Conservation (phyloP, 1,140 invertebrate species). For the Atopsyche davidsoni region DNA sequence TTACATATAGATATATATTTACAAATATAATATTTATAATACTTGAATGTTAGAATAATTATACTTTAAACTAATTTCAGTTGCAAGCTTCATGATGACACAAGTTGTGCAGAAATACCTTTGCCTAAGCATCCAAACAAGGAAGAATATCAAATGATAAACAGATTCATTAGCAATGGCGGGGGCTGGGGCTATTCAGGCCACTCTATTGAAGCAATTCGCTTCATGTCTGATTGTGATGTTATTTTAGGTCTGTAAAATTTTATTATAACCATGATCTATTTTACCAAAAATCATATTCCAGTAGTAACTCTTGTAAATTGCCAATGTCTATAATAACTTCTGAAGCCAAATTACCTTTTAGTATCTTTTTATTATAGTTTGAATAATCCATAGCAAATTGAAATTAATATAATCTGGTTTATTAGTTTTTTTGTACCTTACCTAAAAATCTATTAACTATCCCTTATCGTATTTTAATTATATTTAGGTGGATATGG, state of each 20-base stretch:
- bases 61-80: too few species aligned
- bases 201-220: constrained; percentile 89
- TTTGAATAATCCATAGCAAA: too few species aligned
- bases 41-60: too few species aligned
- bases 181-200: constrained; percentile 98
- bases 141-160: constrained; percentile 76
- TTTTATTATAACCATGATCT: constrained; percentile 19
- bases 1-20: too few species aligned
- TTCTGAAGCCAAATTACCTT: too few species aligned
- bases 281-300: neutral
- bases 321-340: neutral
- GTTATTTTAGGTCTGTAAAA: constrained; percentile 82
- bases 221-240: constrained; percentile 90
- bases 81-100: neutral
- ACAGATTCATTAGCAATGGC: constrained; percentile 92
- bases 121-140: constrained; percentile 37
- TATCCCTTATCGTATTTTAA: constrained; percentile 1
- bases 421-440: too few species aligned
- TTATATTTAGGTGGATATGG: constrained; percentile 70
- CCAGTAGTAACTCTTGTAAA: neutral
- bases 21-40: too few species aligned
- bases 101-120: neutral
- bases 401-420: neutral
- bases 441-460: too few species aligned
- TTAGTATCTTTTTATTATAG: too few species aligned